These are phyloP conservation scores for Archilochus colubris DNA, from an alignment of 2,113 vertebrate genomes.

Conservation along the genomic window DNA sequence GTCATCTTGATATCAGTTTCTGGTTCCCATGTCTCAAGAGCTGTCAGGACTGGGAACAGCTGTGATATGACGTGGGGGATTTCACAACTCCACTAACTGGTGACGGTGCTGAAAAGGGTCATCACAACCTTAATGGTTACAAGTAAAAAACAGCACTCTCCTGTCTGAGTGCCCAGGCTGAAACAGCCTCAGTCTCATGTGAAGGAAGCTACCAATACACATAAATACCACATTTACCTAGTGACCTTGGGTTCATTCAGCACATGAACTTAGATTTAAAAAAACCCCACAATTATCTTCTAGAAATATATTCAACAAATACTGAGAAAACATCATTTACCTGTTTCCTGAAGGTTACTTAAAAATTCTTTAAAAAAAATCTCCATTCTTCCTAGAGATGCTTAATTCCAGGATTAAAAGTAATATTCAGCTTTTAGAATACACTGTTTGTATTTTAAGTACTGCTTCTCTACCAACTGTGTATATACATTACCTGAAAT, in stretches of 20 bases:
- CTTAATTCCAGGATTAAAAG: background rate
- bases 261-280: background rate
- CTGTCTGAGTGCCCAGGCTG: rapidly evolving
- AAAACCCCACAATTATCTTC: background rate
- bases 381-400: background rate
- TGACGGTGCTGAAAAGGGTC: rapidly evolving
- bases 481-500: background rate
- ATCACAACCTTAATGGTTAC: rapidly evolving
- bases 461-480: background rate
- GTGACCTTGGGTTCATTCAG: background rate
- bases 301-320: background rate
- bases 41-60: background rate
- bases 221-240: background rate
- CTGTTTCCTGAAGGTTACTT: background rate
- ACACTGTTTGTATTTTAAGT: background rate
- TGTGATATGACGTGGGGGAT: rapidly evolving
- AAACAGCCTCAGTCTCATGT: rapidly evolving
- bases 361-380: background rate
- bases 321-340: background rate
- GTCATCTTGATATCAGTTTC: background rate
- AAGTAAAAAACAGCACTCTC: rapidly evolving
- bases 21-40: background rate
- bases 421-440: background rate
- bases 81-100: rapidly evolving
- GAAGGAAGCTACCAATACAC: background rate